These are phyloP conservation scores for Acridotheres tristis DNA, from an alignment of 2,797 vertebrate species.

Conservation along the genomic window DNA sequence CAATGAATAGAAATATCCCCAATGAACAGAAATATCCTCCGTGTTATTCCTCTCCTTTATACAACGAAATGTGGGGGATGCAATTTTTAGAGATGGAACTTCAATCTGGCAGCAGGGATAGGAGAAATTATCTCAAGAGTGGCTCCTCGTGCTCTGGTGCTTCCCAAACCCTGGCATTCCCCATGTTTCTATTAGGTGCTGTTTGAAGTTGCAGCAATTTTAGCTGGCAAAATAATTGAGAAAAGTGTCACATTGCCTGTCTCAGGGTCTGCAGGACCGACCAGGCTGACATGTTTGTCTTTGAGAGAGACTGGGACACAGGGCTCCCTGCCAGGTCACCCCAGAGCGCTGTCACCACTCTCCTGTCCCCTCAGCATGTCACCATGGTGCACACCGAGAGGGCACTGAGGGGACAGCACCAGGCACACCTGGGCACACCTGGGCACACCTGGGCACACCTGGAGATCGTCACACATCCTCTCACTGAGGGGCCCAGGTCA, in stretches of 20 bases:
- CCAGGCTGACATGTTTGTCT: rapidly evolving
- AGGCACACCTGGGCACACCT: neutral
- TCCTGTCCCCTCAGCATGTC: neutral
- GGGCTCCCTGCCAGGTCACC: too few relatives aligned
- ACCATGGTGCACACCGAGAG: neutral
- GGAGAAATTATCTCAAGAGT: neutral
- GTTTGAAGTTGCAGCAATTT: neutral
- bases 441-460: neutral
- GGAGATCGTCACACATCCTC: rapidly evolving
- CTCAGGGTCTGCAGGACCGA: neutral
- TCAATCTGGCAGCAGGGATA: neutral
- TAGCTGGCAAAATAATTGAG: neutral
- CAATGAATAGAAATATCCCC: neutral
- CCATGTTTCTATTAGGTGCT: rapidly evolving
- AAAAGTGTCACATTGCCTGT: rapidly evolving
- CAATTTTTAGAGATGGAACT: neutral
- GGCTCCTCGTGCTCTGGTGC: neutral
- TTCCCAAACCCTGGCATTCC: neutral
- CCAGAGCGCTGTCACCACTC: neutral
- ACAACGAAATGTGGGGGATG: rapidly evolving
- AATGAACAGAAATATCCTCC: neutral
- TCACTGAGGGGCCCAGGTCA: neutral
- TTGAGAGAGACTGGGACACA: rapidly evolving
- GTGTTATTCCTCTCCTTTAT: too few relatives aligned
- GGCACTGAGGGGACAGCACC: neutral